Evolutionary conservation across 2,888 invertebrate species (phyloP), one percentile per base, ranked within the genome.

Genomic region (Brachynemurus nebulosus): DNA sequence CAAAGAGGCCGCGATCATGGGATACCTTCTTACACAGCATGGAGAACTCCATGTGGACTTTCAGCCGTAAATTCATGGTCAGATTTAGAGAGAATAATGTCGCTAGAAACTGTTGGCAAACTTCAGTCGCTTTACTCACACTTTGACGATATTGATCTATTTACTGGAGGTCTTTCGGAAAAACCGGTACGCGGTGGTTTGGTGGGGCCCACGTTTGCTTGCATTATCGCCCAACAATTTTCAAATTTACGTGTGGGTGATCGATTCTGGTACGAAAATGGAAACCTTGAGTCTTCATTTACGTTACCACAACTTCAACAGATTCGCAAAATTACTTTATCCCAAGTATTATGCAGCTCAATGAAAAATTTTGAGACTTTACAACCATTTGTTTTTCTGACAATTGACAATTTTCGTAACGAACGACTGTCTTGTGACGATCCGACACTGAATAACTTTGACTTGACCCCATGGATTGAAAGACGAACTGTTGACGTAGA

Each of bases 1-100:
- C 90, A 91, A 60, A 66, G 84, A 42, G 91, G 86, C 0, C 70
- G 91, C 21, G 91, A 91, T 59, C 91, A 91, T 57, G 91, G 91
- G 1, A 69, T 90, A 1, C 79, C 86, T 0, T 70, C 83, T 0
- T 91, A 89, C 57, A 80, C 81, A 0, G 61, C 74, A 0, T 91
- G 86, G 86, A 71, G 88, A 23, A 73, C 77, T 49, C 83, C 86
- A 0, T 89, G 89, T 57, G 84, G 85, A 0, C 60, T 88, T 1
- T 72, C 77, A 0, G 64, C 72, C 1, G 71, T 88, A 14, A 65
- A 64, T 12, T 68, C 64, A 33, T 89, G 86, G 74, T 70, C 74
- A 7, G 86, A 88, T 54, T 65, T 89, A 25, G 70, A 76, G 14
- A 71, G 71, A 49, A 71, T 80, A 0, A 27, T 42, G 16, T 74